phyloP scores from a whole-genome alignment of 2,888 invertebrate species.

The Nephrotoma guestfalica region DNA sequence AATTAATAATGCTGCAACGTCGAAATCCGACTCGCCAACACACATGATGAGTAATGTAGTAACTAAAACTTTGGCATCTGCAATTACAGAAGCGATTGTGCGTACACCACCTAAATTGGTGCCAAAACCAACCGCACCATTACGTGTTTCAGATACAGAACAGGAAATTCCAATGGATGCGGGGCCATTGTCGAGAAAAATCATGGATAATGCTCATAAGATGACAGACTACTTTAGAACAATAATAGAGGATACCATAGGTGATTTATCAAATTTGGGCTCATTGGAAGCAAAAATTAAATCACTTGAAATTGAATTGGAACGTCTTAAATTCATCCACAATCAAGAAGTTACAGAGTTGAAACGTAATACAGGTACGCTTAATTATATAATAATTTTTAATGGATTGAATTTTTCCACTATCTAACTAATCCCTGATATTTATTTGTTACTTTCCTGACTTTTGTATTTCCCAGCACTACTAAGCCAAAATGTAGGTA shows the following conservation, averaged over 20 bases:
- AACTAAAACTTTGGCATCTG: slow-evolving; percentile 21
- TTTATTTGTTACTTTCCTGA: no score
- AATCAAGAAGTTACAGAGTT: slow-evolving; percentile 58
- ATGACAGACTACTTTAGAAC: slow-evolving; percentile 54
- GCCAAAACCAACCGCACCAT: slow-evolving; percentile 33
- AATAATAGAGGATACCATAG: slow-evolving; percentile 50
- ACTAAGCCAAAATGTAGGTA: no score
- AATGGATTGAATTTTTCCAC: background rate
- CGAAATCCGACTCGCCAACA: slow-evolving; percentile 24
- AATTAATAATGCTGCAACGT: slow-evolving; percentile 10
- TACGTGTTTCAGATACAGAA: slow-evolving; percentile 28
- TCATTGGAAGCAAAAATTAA: slow-evolving; percentile 42
- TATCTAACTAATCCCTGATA: no score
- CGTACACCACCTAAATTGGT: slow-evolving; percentile 32
- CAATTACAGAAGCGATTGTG: slow-evolving; percentile 24
- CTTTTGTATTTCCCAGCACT: no score
- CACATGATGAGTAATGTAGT: slow-evolving; percentile 32
- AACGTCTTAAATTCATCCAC: slow-evolving; percentile 54
- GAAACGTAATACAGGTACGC: slow-evolving; percentile 36
- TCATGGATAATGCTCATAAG: slow-evolving; percentile 46
- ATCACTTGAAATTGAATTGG: slow-evolving; percentile 49
- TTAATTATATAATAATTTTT: background rate
- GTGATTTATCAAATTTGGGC: slow-evolving; percentile 42
- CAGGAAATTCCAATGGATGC: slow-evolving; percentile 35
- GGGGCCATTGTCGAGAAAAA: slow-evolving; percentile 40